These are phyloP conservation scores for Antedon mediterranea DNA, from an alignment of 53 echinoderm and acorn worm species.

Conservation along the genomic window DNA sequence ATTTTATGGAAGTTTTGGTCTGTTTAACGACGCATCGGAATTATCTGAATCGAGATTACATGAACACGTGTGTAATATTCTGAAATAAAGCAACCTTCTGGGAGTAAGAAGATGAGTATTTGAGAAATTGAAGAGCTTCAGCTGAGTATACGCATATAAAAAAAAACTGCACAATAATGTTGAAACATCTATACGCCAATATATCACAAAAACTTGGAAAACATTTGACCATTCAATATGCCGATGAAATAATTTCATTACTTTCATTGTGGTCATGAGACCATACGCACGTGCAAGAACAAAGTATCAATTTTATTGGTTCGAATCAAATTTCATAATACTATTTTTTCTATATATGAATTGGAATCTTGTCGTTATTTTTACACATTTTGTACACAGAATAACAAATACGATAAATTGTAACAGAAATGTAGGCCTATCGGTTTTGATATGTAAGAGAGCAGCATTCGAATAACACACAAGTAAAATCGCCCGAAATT, in stretches of 20 bases:
- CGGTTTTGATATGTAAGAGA: no score
- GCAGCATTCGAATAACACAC: no score
- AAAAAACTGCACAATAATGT: neutral
- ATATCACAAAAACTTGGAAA: neutral
- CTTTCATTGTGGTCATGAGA: neutral
- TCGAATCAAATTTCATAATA: neutral
- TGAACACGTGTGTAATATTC: neutral
- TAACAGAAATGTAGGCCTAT: no score
- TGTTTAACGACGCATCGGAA: neutral
- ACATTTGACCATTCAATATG: neutral
- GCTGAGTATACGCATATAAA: neutral
- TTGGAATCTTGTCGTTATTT: neutral
- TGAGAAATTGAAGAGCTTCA: neutral
- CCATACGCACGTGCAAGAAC: neutral
- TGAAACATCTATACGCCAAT: neutral
- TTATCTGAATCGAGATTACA: neutral
- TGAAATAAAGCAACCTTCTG: neutral
- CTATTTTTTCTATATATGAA: neutral
- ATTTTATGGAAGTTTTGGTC: neutral
- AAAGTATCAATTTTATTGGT: neutral
- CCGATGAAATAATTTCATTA: neutral
- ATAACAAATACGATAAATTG: no score
- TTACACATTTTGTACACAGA: neutral
- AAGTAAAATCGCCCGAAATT: no score
- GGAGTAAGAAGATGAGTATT: neutral